Base-by-base conservation (phyloP, 2,113 vertebrate genomes). In the Scomber colias region DNA sequence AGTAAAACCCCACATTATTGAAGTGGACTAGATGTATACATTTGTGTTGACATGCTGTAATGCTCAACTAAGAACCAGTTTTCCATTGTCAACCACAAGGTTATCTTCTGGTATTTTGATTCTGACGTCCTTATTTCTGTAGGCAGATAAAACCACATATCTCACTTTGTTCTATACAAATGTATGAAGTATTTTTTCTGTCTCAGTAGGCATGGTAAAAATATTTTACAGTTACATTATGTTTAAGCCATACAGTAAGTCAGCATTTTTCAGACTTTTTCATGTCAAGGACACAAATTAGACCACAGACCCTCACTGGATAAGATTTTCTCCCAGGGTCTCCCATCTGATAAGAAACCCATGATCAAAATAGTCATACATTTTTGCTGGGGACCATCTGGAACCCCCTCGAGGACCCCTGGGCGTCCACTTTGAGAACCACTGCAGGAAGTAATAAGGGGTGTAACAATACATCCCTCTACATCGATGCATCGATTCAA, bases 1-100 rank as follows among this genome's bases (percentile, higher is more conserved):
- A 68, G 84, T 94, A 93, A 94, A 89, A 83, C 82, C 57, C 72
- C 65, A 86, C 87, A 85, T 84, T 71, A 66, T 82, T 82, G 81
- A 81, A 90, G 88, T 87, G 85, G 82, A 94, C 86, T 78, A 70
- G 35, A 90, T 85, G 83, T 85, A 83, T 87, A 80, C 81, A 80
- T 92, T 67, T 74, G 83, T 82, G 90, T 77, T 86, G 82, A 90
- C 82, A 82, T 72, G 82, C 48, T 82, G 78, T 60, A 82, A 83
- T 44, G 68, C 78, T 79, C 53, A 48, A 71, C 48, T 27, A 51
- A 79, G 60, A 67, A 53, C 15, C 24, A 3, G 14, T 75, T 88
- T 87, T 86, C 64, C 79, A 77, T 35, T 60, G 56, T 73, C 74
- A 48, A 67, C 59, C 83, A 72, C 72, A 53, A 50, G 54, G 27